Evolutionary conservation across 2,113 vertebrate genomes (phyloP).

Genomic region (Petrocephalus microphthalmus): DNA sequence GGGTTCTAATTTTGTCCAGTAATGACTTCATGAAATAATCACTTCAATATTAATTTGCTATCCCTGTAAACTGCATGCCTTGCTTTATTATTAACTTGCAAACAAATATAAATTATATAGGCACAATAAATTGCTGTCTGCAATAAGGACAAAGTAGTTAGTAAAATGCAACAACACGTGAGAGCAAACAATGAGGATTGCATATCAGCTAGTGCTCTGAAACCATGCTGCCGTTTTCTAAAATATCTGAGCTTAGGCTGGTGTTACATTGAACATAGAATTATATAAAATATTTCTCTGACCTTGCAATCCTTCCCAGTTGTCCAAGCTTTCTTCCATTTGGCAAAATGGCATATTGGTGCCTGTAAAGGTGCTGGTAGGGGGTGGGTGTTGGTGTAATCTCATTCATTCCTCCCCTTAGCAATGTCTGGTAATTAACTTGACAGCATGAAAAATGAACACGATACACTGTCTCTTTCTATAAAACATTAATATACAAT

Average conservation of each 20-base stretch:
- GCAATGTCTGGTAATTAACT: conserved; percentile 65
- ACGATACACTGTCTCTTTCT: conserved; percentile 62
- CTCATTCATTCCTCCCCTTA: conserved; percentile 53
- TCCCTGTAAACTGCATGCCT: not conserved
- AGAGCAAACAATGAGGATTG: not conserved
- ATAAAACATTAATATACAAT: conserved; percentile 60
- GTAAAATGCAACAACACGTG: not conserved
- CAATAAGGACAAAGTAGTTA: not conserved
- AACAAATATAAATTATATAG: not conserved
- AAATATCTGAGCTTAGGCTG: not conserved
- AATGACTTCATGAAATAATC: not conserved
- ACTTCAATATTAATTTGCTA: not conserved
- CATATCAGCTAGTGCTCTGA: not conserved
- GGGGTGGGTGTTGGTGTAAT: conserved; percentile 46
- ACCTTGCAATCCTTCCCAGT: conserved; percentile 43
- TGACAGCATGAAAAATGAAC: conserved; percentile 73
- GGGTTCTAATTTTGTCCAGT: not conserved
- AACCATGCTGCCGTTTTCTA: not conserved
- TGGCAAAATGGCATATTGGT: conserved; percentile 46
- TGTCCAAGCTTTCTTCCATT: conserved; percentile 45
- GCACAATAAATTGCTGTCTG: not conserved
- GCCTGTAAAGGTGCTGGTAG: conserved; percentile 44
- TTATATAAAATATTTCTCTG: conserved; percentile 35
- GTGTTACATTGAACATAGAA: not conserved
- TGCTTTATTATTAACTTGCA: not conserved